Evolutionary conservation across 2,113 vertebrate genomes (phyloP).

Genomic region (Cololabis saira): DNA sequence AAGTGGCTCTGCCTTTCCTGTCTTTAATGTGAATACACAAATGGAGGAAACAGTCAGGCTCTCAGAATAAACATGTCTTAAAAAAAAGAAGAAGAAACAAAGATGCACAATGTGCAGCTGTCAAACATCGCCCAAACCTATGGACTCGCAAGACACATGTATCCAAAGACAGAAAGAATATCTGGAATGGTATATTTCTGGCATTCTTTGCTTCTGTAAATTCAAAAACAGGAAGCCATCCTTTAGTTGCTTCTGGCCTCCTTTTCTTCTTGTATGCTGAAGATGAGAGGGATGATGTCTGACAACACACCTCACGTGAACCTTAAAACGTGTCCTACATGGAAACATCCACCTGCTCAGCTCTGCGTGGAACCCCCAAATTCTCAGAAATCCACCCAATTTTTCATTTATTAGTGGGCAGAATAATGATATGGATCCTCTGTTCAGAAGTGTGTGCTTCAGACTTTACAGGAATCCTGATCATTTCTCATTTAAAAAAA

Average conservation of each 20-base stretch:
- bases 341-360: conserved; percentile 39
- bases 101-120: conserved; percentile 15
- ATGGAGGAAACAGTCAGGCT: conserved; percentile 36
- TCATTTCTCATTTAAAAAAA: conserved; percentile 13
- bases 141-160: conserved; percentile 17
- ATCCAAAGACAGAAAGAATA: conserved; percentile 25
- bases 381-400: conserved; percentile 38
- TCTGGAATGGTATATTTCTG: conserved; percentile 4
- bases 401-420: conserved; percentile 49
- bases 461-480: conserved; percentile 37
- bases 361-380: conserved; percentile 37
- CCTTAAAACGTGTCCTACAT: conserved; percentile 51
- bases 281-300: conserved; percentile 35
- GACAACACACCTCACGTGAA: conserved; percentile 40
- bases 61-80: neutral
- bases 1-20: conserved; percentile 52
- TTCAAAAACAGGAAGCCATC: neutral
- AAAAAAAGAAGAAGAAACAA: too few species aligned
- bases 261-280: conserved; percentile 1
- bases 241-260: conserved; percentile 34
- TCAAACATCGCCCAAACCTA: conserved; percentile 10
- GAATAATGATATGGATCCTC: conserved; percentile 39
- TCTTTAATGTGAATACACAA: conserved; percentile 46
- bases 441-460: conserved; percentile 46
- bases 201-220: neutral